These are phyloP conservation scores for Ischnura elegans DNA, from an alignment of 2,888 invertebrate genomes.

Conservation along the genomic window DNA sequence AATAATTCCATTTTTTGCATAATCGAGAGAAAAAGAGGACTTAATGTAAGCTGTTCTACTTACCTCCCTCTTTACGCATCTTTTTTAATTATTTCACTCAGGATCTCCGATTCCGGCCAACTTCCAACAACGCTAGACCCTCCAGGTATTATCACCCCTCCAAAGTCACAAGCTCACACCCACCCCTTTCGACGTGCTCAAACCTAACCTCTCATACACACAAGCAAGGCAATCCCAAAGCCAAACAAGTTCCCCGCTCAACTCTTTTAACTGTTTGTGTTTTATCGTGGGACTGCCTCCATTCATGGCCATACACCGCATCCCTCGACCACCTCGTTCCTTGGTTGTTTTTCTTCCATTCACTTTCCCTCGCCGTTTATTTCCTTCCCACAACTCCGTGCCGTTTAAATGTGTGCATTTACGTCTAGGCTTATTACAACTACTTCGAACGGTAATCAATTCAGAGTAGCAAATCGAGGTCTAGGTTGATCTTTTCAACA, in stretches of 20 bases:
- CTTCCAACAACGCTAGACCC: not conserved
- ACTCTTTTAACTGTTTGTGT: not conserved
- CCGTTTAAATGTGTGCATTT: no score
- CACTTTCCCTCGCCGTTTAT: not conserved
- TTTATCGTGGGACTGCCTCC: not conserved
- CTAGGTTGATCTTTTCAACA: no score
- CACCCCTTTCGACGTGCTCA: not conserved
- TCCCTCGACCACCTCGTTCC: not conserved
- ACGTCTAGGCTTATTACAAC: no score
- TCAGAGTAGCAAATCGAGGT: no score
- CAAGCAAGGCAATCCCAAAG: not conserved
- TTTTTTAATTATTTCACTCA: not conserved
- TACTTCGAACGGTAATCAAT: no score
- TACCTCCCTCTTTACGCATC: not conserved
- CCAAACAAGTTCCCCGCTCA: not conserved
- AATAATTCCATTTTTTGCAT: not conserved
- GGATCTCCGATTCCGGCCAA: not conserved
- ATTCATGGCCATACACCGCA: not conserved
- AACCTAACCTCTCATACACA: not conserved
- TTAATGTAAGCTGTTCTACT: not conserved
- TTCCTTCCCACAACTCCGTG: not conserved
- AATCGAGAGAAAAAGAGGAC: not conserved
- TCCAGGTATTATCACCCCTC: not conserved
- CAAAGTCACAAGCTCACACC: not conserved
- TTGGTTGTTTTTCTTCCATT: not conserved